Evolutionary conservation across 2,888 invertebrate species (phyloP), one percentile per base, ranked within the genome.

Genomic region (Macaria notata): DNA sequence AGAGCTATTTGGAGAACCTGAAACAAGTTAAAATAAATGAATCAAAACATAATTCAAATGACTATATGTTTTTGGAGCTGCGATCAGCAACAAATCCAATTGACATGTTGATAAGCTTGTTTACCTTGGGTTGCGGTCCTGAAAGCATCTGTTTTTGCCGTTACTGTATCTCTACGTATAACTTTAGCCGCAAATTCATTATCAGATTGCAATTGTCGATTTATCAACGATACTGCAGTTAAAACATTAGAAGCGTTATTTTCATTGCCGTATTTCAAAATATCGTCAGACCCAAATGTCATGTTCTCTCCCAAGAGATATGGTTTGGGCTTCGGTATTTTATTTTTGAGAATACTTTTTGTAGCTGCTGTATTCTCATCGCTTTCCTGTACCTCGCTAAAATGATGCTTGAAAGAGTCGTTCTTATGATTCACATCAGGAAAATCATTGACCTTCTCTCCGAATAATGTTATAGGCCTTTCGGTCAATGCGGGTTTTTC

Each of bases 281-380:
- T 72, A 64, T 70, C 68, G 48, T 70, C 61, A 44, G 66, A 62
- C 80, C 90, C 88, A 80, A 90, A 83, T 59, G 86, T 92, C 73
- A 93, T 92, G 79, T 94, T 94, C 78, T 94, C 94, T 51, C 95
- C 95, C 71, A 95, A 87, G 76, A 95, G 94, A 86, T 95, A 95
- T 69, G 95, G 95, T 80, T 93, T 94, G 72, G 95, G 95, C 78
- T 95, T 95, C 44, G 94, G 88, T 49, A 95, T 94, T 84, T 94
- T 95, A 73, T 95, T 95, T 84, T 95, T 95, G 72, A 95, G 88
- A 83, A 95, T 95, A 71, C 95, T 94, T 70, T 94, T 93, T 75
- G 94, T 93, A 76, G 92, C 88, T 86, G 89, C 86, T 70, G 84
- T 85, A 89, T 86, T 88, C 85, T 91, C 91, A 71, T 88, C 88